Evolutionary conservation across 2,888 invertebrate genomes (phyloP).

Genomic region (Apamea anceps): DNA sequence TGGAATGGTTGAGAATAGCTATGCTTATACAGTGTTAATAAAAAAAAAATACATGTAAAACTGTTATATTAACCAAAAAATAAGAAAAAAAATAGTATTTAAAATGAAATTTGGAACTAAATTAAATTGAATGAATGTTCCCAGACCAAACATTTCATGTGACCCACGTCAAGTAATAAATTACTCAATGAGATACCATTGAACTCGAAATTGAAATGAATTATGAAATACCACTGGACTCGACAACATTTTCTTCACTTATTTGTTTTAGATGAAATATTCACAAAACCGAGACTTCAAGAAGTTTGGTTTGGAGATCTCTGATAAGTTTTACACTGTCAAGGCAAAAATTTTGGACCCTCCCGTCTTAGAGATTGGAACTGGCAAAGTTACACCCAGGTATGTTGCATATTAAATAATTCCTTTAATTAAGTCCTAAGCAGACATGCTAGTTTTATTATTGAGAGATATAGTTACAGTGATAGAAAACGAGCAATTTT

Average conservation of each 20-base stretch:
- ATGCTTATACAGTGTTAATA: background rate
- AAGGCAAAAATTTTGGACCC: constrained; percentile 94
- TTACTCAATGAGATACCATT: background rate
- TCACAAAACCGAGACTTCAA: constrained; percentile 88
- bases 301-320: constrained; percentile 95
- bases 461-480: background rate
- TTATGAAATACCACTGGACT: background rate
- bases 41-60: background rate
- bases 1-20: background rate
- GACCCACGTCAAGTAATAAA: background rate
- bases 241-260: background rate
- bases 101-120: background rate
- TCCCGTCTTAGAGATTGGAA: constrained; percentile 93
- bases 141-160: background rate
- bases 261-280: constrained; percentile 83
- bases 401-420: constrained; percentile 58
- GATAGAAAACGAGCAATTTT: background rate
- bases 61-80: background rate
- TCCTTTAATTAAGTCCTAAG: background rate
- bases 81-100: background rate
- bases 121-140: background rate
- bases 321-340: constrained; percentile 93
- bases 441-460: background rate
- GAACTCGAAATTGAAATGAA: too few species aligned
- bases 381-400: constrained; percentile 76